Evolutionary conservation across 2,113 vertebrate species (phyloP).

Genomic region (Pachypanchax playfairii): DNA sequence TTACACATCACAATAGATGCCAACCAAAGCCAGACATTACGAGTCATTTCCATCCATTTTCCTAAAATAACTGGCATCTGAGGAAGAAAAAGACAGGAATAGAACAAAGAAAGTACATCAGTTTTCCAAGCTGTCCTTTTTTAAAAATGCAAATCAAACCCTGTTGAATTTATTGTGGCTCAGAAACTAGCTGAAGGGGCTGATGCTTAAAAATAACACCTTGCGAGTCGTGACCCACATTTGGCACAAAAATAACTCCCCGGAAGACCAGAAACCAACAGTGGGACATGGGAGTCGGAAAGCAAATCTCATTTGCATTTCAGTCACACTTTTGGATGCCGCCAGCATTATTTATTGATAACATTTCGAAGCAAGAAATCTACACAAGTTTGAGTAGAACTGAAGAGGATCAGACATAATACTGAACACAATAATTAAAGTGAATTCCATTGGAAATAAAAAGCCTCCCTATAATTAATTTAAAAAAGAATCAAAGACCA

Average conservation of each 20-base stretch:
- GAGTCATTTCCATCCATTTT: constrained; percentile 17
- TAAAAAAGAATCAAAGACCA: constrained; percentile 10
- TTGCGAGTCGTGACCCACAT: constrained; percentile 79
- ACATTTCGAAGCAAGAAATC: constrained; percentile 45
- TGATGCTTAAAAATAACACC: constrained; percentile 76
- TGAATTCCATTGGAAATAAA: not conserved
- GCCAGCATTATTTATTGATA: constrained; percentile 56
- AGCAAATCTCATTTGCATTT: constrained; percentile 70
- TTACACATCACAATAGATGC: constrained; percentile 36
- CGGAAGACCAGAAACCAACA: constrained; percentile 63
- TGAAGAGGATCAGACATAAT: constrained; percentile 24
- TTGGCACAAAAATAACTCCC: constrained; percentile 73
- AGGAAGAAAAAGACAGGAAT: constrained; percentile 18
- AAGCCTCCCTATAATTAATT: not conserved
- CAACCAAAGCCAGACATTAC: constrained; percentile 24
- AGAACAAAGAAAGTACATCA: constrained; percentile 19
- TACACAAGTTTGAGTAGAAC: constrained; percentile 16
- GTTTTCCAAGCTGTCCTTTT: constrained; percentile 40
- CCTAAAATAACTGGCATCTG: constrained; percentile 37
- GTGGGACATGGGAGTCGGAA: constrained; percentile 48
- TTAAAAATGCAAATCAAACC: constrained; percentile 57
- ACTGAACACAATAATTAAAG: constrained; percentile 13
- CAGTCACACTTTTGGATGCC: constrained; percentile 57
- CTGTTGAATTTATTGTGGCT: constrained; percentile 64
- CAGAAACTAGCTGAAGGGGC: constrained; percentile 71